These are phyloP conservation scores for Lasioglossum albipes DNA, from an alignment of 1,140 invertebrate species.

Conservation along the genomic window DNA sequence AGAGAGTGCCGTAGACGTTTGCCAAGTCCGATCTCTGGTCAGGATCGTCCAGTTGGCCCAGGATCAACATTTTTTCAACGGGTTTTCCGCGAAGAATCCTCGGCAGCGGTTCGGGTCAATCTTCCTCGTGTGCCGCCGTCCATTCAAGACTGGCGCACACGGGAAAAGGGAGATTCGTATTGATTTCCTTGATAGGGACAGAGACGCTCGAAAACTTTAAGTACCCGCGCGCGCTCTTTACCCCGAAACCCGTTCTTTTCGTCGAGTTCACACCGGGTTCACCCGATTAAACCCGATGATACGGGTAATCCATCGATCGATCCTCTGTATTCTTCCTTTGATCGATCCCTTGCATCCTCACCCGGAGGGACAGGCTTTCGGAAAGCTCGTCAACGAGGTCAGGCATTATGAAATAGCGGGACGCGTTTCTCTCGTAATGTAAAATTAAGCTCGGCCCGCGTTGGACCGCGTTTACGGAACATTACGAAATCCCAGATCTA, in stretches of 20 bases:
- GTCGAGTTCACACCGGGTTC: no score
- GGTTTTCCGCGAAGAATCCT: slow-evolving; percentile 23
- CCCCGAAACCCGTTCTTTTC: not conserved
- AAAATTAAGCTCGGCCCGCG: slow-evolving; percentile 39
- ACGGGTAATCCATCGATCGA: not conserved
- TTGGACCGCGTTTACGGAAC: slow-evolving; percentile 42
- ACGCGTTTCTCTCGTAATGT: slow-evolving; percentile 44
- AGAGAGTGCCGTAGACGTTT: not conserved
- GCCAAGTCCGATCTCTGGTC: slow-evolving; percentile 6
- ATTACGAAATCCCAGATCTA: slow-evolving; percentile 56
- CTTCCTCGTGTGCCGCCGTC: slow-evolving; percentile 46
- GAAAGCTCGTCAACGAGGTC: slow-evolving; percentile 46
- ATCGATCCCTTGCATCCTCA: slow-evolving; percentile 28
- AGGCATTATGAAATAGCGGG: slow-evolving; percentile 59
- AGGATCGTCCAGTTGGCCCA: slow-evolving; percentile 56
- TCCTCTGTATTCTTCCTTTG: slow-evolving; percentile 10
- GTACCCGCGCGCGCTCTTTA: slow-evolving; percentile 7
- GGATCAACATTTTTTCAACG: slow-evolving; percentile 51
- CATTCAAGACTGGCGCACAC: slow-evolving; percentile 59
- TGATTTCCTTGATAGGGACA: slow-evolving; percentile 68
- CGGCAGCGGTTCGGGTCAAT: slow-evolving; percentile 15
- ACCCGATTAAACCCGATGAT: not conserved
- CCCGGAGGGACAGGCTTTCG: not conserved
- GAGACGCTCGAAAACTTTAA: slow-evolving; percentile 46
- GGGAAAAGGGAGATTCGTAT: slow-evolving; percentile 72